These are phyloP conservation scores for Drosophila longiperda DNA, from an alignment of 2,888 invertebrate species.

Conservation along the genomic window DNA sequence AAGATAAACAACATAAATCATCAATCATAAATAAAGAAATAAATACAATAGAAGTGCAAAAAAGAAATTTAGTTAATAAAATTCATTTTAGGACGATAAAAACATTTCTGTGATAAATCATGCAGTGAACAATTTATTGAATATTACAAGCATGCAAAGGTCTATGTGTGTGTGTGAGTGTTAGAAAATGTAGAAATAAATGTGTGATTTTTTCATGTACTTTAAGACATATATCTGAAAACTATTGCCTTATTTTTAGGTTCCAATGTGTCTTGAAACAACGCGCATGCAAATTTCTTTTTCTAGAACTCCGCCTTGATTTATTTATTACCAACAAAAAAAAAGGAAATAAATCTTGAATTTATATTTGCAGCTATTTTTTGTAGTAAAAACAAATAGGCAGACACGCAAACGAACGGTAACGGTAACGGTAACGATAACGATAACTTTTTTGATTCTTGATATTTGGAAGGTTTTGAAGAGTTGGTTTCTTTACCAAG, in stretches of 20 bases:
- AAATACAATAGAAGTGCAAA: constrained; percentile 54
- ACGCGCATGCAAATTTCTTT: constrained; percentile 51
- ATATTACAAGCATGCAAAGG: constrained; percentile 36
- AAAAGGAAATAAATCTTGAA: constrained; percentile 14
- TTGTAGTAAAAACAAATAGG: constrained; percentile 20
- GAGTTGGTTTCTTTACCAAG: constrained; percentile 68
- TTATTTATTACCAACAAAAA: constrained; percentile 30
- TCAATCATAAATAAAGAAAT: constrained; percentile 43
- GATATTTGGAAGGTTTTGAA: constrained; percentile 19
- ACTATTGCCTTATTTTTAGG: constrained; percentile 31
- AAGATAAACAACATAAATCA: constrained; percentile 58
- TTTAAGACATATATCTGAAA: constrained; percentile 12
- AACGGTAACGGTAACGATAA: constrained; percentile 50
- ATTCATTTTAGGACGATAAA: constrained; percentile 27
- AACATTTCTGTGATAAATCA: constrained; percentile 36
- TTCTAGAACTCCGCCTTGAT: constrained; percentile 5
- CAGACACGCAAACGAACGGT: constrained; percentile 36
- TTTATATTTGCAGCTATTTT: constrained; percentile 26
- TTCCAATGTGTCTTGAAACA: constrained; percentile 32
- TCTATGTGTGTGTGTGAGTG: constrained; percentile 2
- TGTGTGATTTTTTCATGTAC: not conserved
- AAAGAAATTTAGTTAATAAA: constrained; percentile 34
- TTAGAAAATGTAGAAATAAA: constrained; percentile 1
- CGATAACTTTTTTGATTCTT: constrained; percentile 28
- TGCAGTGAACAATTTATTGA: constrained; percentile 9